A percentile compares a stretch with the other conserved stretches of the same genome.
Evolutionary conservation across 2,888 invertebrate species (phyloP).

Genomic region (Meandrusa payeni): DNA sequence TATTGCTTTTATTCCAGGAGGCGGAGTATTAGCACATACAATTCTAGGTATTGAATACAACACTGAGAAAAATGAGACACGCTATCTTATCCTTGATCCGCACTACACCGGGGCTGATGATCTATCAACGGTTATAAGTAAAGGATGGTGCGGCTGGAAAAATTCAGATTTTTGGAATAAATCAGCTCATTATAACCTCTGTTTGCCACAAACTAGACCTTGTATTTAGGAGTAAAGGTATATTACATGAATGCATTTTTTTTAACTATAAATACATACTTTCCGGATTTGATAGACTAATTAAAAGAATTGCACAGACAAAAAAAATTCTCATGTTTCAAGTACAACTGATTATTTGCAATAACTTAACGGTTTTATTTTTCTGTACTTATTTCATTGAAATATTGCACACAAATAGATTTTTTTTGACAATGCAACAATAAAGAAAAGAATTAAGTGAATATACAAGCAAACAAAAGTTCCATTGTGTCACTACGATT

Average conservation of each 20-base stretch:
- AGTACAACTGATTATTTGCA: too few relatives aligned
- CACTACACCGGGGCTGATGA: conserved; percentile 97
- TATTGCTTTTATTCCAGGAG: conserved; percentile 81
- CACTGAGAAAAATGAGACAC: conserved; percentile 87
- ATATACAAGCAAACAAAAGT: too few relatives aligned
- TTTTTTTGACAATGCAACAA: too few relatives aligned
- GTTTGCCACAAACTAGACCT: conserved; percentile 87
- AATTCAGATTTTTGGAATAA: conserved; percentile 96
- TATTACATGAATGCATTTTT: conserved; percentile 3
- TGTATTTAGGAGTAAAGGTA: conserved; percentile 43
- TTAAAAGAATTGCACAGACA: too few relatives aligned
- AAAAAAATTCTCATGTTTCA: too few relatives aligned
- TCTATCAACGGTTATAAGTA: conserved; percentile 84
- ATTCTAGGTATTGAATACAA: conserved; percentile 97
- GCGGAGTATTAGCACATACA: conserved; percentile 98
- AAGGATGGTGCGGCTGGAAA: conserved; percentile 99
- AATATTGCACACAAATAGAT: too few relatives aligned
- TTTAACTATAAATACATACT: too few relatives aligned
- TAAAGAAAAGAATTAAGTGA: too few relatives aligned
- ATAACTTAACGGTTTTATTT: too few relatives aligned
- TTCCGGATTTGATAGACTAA: too few relatives aligned
- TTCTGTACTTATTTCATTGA: too few relatives aligned
- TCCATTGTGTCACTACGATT: too few relatives aligned
- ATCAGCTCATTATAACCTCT: conserved; percentile 97
- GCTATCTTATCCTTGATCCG: conserved; percentile 98